A percentile compares a stretch with the other conserved stretches of the same genome.
These are phyloP conservation scores for Tetrao urogallus DNA, from an alignment of 2,113 vertebrate species.

Conservation along the genomic window DNA sequence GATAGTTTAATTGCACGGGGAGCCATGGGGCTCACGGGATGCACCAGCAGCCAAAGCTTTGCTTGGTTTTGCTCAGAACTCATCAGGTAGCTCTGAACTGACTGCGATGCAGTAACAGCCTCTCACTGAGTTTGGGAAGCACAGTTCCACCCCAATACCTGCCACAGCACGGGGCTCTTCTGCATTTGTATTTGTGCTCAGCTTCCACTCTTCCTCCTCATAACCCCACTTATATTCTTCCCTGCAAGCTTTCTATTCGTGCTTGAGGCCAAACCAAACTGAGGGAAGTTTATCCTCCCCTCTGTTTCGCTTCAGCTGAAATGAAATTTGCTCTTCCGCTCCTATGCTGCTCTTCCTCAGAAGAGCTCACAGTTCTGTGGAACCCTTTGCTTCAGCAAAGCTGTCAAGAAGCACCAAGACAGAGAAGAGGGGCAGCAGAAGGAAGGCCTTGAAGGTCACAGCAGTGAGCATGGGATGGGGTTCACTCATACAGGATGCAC, in stretches of 20 bases:
- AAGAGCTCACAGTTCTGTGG: not conserved
- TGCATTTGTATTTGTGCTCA: rapidly evolving
- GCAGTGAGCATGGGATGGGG: not conserved
- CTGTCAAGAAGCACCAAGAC: not conserved
- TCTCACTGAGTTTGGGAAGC: not conserved
- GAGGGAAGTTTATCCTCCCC: not conserved
- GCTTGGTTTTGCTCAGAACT: not conserved
- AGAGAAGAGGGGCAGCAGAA: not conserved
- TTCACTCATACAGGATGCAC: not conserved
- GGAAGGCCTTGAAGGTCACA: conserved; percentile 4
- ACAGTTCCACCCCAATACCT: not conserved
- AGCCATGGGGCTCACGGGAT: not conserved
- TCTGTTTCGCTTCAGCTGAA: not conserved
- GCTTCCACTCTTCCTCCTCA: not conserved
- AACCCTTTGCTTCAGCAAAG: not conserved
- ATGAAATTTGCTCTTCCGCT: not conserved
- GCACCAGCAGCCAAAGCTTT: not conserved
- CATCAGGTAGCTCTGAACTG: not conserved
- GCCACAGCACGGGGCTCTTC: not conserved
- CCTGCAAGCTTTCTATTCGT: not conserved
- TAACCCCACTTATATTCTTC: not conserved
- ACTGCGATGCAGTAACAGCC: not conserved
- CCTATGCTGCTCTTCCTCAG: not conserved
- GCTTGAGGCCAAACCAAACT: not conserved
- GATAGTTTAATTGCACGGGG: not conserved